Base-by-base conservation (phyloP, 2,888 invertebrate species). In the Apotomis betuletana region DNA sequence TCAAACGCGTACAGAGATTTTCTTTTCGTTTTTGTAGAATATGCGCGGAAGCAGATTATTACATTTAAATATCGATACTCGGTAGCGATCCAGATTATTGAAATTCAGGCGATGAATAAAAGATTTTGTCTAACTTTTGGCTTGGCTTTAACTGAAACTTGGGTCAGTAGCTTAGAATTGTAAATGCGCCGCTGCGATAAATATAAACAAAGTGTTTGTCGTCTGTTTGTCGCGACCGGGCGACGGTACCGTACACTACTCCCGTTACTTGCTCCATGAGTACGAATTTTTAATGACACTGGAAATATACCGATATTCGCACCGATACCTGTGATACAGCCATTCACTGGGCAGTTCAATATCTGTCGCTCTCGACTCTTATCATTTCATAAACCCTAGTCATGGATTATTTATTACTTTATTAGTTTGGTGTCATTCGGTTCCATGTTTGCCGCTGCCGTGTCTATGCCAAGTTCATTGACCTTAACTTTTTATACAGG, bases 191-290 rank as follows among this genome's bases (percentile, higher is more conserved):
- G 49, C 57, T 13, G 57, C 57, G 38, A 64, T 59, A 67, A 51
- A 58, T 58, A 58, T 67, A 51, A 62, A 67, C 57, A 57, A 67
- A 67, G 49, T 61, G 54, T 61, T 60, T 61, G 49, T 60, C 60
- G 70, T 59, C 59, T 52, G 70, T 52, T 61, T 57, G 67, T 61
- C 65, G 64, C 51, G 60, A 67, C 78, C 77, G 69, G 75, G 69
- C 75, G 85, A 85, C 87, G 85, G 87, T 85, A 83, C 79, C 74
- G 67, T 62, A 65, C 76, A 69, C 74, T 69, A 54, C 51, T 73
- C 78, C 85, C 85, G 87, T 87, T 85, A 84, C 74, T 75, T 81
- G 78, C 81, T 82, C 76, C 76, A 83, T 80, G 77, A 80, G 76
- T 75, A 80, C 61, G 76, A 49, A 77, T 79, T 79, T 81, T 79